These are phyloP conservation scores for Megalops atlanticus DNA, from an alignment of 2,113 vertebrate species.

Conservation along the genomic window DNA sequence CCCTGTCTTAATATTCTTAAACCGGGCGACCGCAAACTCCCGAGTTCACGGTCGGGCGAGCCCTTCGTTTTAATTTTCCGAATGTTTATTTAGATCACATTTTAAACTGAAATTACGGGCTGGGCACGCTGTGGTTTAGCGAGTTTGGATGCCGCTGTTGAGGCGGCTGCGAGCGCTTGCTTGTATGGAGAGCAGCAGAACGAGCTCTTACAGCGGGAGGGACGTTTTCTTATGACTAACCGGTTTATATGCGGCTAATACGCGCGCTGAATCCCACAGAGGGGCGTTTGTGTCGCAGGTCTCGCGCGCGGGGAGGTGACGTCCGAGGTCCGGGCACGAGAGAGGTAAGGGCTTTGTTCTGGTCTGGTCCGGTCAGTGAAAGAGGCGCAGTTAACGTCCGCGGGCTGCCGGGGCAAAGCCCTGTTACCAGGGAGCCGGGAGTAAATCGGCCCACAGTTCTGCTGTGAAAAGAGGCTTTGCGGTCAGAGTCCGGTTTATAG, in stretches of 20 bases:
- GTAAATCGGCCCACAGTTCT: conserved; percentile 8
- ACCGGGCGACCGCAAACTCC: neutral
- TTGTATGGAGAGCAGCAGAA: neutral
- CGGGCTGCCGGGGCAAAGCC: neutral
- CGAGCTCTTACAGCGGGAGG: neutral
- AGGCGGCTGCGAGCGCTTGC: neutral
- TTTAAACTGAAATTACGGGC: neutral
- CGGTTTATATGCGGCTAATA: neutral
- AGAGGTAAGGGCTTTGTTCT: conserved; percentile 15
- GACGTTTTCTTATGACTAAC: neutral
- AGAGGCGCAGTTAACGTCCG: neutral
- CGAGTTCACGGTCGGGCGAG: neutral
- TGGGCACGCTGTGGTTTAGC: neutral
- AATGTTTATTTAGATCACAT: neutral
- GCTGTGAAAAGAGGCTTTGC: neutral
- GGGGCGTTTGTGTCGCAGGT: conserved; percentile 19
- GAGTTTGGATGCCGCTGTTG: neutral
- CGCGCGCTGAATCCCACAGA: neutral
- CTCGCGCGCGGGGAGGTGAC: neutral
- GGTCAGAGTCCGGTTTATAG: conserved; percentile 5
- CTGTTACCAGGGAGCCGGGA: neutral
- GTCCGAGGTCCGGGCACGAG: neutral
- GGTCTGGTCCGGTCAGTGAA: conserved; percentile 6
- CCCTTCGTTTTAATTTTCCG: neutral
- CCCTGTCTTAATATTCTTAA: neutral